Evolutionary conservation across 2,797 vertebrate species (phyloP).

Genomic region (Brachyrhaphis roseni): DNA sequence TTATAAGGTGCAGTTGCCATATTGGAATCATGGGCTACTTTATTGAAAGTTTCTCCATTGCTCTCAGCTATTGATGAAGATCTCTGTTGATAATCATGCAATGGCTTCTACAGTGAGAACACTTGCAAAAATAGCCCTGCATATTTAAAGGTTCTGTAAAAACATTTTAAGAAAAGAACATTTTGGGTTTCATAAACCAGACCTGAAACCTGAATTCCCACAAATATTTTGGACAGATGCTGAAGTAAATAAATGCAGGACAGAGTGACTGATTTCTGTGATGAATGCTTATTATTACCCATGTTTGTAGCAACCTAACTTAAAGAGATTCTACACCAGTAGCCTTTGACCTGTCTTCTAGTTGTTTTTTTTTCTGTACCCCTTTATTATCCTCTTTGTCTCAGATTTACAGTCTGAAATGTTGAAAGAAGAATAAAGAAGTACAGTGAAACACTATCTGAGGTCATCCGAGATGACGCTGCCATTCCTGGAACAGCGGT

Average conservation of each 20-base stretch:
- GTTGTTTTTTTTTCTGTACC: not conserved
- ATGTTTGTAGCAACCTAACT: slow-evolving; percentile 56
- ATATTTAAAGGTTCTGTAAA: not conserved
- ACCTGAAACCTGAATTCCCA: not conserved
- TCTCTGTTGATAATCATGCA: not conserved
- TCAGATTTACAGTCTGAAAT: slow-evolving; percentile 49
- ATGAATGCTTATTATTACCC: slow-evolving; percentile 68
- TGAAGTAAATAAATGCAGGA: not conserved
- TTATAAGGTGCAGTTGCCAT: not conserved
- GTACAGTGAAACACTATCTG: slow-evolving; percentile 62
- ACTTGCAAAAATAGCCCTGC: not conserved
- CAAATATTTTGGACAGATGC: not conserved
- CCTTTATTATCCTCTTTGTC: slow-evolving; percentile 10
- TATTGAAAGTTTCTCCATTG: not conserved
- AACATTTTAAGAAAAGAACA: not conserved
- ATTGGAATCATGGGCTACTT: not conserved
- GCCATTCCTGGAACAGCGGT: slow-evolving; percentile 49
- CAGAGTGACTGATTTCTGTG: slow-evolving; percentile 16
- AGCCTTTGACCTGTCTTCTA: slow-evolving; percentile 51
- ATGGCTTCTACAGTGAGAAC: not conserved
- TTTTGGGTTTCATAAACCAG: not conserved
- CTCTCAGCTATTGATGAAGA: not conserved
- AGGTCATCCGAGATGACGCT: slow-evolving; percentile 58
- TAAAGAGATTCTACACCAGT: slow-evolving; percentile 58
- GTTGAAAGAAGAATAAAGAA: slow-evolving; percentile 63